These are phyloP conservation scores for Psittacula cyanocephala DNA, from an alignment of 2,113 vertebrate genomes.

Conservation along the genomic window DNA sequence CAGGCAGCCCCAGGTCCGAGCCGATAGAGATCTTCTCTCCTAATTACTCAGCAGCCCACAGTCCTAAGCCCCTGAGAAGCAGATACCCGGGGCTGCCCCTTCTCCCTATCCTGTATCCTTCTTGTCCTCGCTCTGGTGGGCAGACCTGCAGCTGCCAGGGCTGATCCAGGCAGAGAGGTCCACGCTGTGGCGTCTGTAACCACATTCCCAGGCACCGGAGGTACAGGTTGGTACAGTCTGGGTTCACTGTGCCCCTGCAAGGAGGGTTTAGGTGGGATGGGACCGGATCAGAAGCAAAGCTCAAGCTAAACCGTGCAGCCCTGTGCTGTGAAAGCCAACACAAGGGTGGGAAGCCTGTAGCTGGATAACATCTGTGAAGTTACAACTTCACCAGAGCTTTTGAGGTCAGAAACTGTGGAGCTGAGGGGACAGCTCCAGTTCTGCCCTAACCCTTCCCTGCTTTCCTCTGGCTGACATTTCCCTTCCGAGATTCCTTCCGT, in stretches of 20 bases:
- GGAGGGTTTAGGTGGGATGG: not conserved
- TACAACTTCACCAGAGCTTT: not conserved
- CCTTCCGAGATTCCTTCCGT: not conserved
- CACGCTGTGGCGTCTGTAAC: not conserved
- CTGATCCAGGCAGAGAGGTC: not conserved
- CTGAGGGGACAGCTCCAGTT: not conserved
- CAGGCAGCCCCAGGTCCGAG: not conserved
- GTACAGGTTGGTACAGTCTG: not conserved
- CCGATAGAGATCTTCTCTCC: not conserved
- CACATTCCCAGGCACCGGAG: fast-evolving
- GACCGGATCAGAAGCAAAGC: not conserved
- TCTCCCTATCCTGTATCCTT: not conserved
- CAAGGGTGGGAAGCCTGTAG: not conserved
- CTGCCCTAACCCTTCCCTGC: not conserved
- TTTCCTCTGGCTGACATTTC: not conserved
- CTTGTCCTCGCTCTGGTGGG: not conserved
- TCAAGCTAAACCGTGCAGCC: not conserved
- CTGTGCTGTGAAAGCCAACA: not conserved
- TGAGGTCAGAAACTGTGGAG: not conserved
- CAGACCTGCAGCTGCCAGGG: not conserved
- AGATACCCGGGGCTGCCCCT: not conserved
- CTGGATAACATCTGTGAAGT: not conserved
- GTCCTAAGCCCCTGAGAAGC: not conserved
- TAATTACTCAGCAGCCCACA: not conserved
- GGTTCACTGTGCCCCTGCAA: not conserved